A percentile compares a stretch with the other conserved stretches of the same genome.
Evolutionary conservation across 1,140 invertebrate genomes (phyloP).

Genomic region (Pseudomyrmex cubaensis): DNA sequence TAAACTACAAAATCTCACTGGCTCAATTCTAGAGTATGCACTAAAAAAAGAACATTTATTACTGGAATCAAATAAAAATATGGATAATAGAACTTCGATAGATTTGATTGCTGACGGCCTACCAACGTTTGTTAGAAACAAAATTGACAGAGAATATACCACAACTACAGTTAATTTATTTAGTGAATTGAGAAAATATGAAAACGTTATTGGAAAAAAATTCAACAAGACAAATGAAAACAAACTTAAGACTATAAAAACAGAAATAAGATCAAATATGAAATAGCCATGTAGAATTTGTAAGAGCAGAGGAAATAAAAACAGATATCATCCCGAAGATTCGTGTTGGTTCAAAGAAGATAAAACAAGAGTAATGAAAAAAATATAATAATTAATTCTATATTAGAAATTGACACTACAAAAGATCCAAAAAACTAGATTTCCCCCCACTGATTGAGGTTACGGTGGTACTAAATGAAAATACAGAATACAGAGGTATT

Average conservation of each 20-base stretch:
- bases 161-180: background rate
- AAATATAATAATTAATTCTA: slow-evolving; percentile 12
- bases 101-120: slow-evolving; percentile 3
- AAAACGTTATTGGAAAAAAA: background rate
- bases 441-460: slow-evolving; percentile 37
- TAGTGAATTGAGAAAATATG: slow-evolving; percentile 12
- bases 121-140: slow-evolving; percentile 11
- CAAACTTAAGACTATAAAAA: background rate
- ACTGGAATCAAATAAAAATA: background rate
- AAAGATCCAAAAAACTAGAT: slow-evolving; percentile 48
- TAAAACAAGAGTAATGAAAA: background rate
- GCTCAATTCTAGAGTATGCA: slow-evolving; percentile 18
- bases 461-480: slow-evolving; percentile 2
- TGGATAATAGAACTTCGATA: background rate
- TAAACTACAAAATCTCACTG: background rate
- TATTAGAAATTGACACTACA: slow-evolving; percentile 39
- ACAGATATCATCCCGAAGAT: slow-evolving; percentile 35
- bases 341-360: slow-evolving; percentile 25
- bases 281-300: slow-evolving; percentile 37
- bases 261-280: background rate
- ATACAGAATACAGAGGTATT: slow-evolving; percentile 28
- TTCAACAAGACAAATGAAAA: background rate
- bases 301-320: slow-evolving; percentile 18
- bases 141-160: background rate
- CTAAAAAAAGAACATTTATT: slow-evolving; percentile 26